Percentiles rank a stretch among this genome's conserved stretches.
These are phyloP conservation scores for Dendroctonus ponderosae DNA, from an alignment of 1,140 invertebrate genomes.

Conservation along the genomic window DNA sequence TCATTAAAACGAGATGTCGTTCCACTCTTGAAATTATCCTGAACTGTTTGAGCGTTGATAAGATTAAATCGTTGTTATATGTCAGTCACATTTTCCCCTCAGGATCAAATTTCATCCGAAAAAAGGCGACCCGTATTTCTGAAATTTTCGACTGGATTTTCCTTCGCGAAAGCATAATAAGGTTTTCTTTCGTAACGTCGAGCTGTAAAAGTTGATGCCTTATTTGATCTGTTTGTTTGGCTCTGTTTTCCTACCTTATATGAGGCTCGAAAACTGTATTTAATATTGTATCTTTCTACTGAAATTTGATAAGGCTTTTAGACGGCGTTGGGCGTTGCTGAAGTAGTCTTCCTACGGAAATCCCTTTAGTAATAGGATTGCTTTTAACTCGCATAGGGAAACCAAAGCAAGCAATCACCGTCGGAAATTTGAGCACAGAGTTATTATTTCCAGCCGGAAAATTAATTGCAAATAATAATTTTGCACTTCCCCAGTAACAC, in stretches of 20 bases:
- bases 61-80: not conserved
- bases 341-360: too few relatives aligned
- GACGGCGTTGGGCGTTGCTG: too few relatives aligned
- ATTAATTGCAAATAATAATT: too few relatives aligned
- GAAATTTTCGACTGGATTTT: constrained; percentile 12
- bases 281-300: too few relatives aligned
- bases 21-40: too few relatives aligned
- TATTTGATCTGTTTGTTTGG: constrained; percentile 15
- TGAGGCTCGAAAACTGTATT: not conserved
- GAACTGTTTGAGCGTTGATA: too few relatives aligned
- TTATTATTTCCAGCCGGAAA: not conserved
- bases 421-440: not conserved
- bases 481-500: too few relatives aligned
- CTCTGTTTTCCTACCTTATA: constrained; percentile 5
- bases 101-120: constrained; percentile 9
- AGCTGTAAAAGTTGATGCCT: constrained; percentile 18
- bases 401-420: not conserved
- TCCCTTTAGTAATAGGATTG: too few relatives aligned
- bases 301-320: too few relatives aligned
- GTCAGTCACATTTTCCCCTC: constrained; percentile 10
- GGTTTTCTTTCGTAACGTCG: not conserved
- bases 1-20: too few relatives aligned
- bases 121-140: constrained; percentile 7
- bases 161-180: constrained; percentile 3
- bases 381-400: too few relatives aligned